Conservation (phyloP, 2,888 invertebrate species). For the Oxystoma pomonae region DNA sequence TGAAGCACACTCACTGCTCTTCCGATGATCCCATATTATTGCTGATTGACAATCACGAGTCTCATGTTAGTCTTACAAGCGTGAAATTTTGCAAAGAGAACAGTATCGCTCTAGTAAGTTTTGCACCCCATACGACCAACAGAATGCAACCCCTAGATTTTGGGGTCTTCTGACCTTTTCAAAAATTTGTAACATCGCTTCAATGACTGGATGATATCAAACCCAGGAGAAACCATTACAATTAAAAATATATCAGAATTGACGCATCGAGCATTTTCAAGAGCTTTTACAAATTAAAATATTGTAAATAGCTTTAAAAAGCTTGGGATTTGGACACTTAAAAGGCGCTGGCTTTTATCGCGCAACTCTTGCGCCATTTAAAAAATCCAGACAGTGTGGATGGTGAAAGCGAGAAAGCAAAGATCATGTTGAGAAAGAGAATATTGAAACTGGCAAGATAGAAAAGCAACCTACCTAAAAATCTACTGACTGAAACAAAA, state of each 20-base stretch:
- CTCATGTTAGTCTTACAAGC: background rate
- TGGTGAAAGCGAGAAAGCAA: background rate
- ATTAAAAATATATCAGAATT: background rate
- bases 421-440: background rate
- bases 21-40: too few species aligned
- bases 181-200: background rate
- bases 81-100: background rate
- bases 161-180: background rate
- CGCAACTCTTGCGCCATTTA: background rate
- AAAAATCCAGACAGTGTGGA: background rate
- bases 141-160: background rate
- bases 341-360: background rate
- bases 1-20: constrained; percentile 8
- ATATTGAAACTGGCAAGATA: background rate
- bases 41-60: too few species aligned
- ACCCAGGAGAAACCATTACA: background rate
- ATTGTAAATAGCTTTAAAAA: background rate
- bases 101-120: background rate
- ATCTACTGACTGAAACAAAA: background rate
- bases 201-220: background rate
- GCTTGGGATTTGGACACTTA: background rate
- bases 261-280: background rate
- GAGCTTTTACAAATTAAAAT: background rate
- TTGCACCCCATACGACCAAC: background rate
- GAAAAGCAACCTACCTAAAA: background rate